These are phyloP conservation scores for Rhegmatorhina hoffmannsi DNA, from an alignment of 2,113 vertebrate genomes.

Conservation along the genomic window DNA sequence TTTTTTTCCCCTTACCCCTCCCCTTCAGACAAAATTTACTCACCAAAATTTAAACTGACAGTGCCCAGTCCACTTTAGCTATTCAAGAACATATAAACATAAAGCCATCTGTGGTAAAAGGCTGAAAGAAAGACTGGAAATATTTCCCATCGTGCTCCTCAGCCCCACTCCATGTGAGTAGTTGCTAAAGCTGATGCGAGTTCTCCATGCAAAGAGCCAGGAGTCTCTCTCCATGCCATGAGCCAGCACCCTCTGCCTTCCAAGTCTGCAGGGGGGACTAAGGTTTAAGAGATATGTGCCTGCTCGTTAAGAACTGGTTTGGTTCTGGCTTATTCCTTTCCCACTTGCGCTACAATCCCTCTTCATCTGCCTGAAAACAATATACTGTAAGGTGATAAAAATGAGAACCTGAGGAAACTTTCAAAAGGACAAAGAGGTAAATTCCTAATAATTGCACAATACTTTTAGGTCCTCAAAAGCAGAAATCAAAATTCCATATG, in stretches of 20 bases:
- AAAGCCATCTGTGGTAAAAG: not conserved
- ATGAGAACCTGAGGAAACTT: not conserved
- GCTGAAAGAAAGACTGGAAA: not conserved
- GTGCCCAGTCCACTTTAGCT: not conserved
- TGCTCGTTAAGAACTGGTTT: not conserved
- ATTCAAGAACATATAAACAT: not conserved
- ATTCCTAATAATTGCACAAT: not conserved
- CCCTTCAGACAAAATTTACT: not conserved
- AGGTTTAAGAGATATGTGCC: not conserved
- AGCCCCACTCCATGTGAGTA: not conserved
- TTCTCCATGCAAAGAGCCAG: not conserved
- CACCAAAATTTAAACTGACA: not conserved
- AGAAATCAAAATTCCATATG: not conserved
- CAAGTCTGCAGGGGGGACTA: not conserved
- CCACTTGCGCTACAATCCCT: not conserved
- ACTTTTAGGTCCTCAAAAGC: not conserved
- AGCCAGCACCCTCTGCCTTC: constrained; percentile 23
- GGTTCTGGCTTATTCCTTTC: not conserved
- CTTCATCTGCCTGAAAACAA: not conserved
- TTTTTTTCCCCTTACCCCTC: not conserved
- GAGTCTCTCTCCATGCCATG: not conserved
- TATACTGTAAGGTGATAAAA: not conserved
- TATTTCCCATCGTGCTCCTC: not conserved
- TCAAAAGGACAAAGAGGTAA: not conserved
- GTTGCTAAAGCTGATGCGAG: not conserved